phyloP scores from a whole-genome alignment of 53 echinoderm and acorn worm species.

The Holothuria leucospilota region DNA sequence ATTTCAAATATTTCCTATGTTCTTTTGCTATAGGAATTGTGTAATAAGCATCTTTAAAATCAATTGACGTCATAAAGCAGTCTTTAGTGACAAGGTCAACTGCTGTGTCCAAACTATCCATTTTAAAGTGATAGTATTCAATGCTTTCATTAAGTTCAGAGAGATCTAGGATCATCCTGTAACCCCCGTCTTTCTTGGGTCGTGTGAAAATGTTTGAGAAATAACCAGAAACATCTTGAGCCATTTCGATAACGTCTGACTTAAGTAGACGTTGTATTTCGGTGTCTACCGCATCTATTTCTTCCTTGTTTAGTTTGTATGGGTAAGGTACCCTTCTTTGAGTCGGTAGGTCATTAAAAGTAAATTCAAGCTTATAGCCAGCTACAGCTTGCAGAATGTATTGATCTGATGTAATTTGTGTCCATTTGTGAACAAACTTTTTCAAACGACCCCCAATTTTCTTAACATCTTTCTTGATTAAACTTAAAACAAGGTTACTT shows the following conservation, averaged over 20 bases:
- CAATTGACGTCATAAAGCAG: constrained; percentile 57
- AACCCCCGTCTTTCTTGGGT: too few relatives aligned
- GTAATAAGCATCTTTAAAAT: too few relatives aligned
- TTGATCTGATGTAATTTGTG: constrained; percentile 42
- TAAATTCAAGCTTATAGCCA: constrained; percentile 58
- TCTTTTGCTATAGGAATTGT: too few relatives aligned
- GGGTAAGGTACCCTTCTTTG: too few relatives aligned
- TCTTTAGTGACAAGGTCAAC: constrained; percentile 30
- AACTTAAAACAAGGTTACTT: constrained; percentile 20
- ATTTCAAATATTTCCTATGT: too few relatives aligned
- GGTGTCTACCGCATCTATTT: neutral
- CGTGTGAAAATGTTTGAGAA: constrained; percentile 72
- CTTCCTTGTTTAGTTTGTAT: too few relatives aligned
- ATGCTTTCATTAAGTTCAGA: too few relatives aligned
- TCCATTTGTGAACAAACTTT: neutral
- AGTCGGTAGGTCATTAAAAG: neutral
- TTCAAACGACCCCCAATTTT: neutral
- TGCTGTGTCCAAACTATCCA: too few relatives aligned
- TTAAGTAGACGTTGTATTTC: constrained; percentile 50
- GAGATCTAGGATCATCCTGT: constrained; percentile 56
- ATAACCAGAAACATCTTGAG: constrained; percentile 44
- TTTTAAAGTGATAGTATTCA: constrained; percentile 61
- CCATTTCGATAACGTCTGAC: too few relatives aligned
- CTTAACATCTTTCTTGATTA: neutral
- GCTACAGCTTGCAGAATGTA: constrained; percentile 40